A percentile compares a stretch with the other conserved stretches of the same genome.
Conservation (phyloP, 1,140 invertebrate genomes). For the Cheumatopsyche charites region DNA sequence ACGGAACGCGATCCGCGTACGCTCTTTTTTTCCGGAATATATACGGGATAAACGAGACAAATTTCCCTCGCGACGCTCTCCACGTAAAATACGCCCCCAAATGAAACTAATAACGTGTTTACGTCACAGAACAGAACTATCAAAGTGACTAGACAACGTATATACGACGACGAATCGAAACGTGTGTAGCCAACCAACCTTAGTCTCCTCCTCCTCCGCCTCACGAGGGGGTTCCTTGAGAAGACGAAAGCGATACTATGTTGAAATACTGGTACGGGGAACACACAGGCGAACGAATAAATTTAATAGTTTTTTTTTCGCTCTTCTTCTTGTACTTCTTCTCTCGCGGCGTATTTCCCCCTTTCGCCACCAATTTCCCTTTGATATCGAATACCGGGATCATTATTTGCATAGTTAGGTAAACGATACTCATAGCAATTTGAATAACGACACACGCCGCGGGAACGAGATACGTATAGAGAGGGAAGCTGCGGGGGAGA, state of each 20-base stretch:
- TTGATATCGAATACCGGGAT: constrained; percentile 48
- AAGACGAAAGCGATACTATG: constrained; percentile 28
- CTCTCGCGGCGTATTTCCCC: constrained; percentile 20
- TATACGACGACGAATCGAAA: background rate
- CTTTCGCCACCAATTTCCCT: constrained; percentile 47
- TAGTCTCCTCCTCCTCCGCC: no score
- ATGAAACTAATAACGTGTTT: constrained; percentile 45
- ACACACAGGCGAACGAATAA: constrained; percentile 38
- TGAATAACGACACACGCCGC: constrained; percentile 43
- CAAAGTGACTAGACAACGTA: constrained; percentile 40
- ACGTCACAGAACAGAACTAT: constrained; percentile 44
- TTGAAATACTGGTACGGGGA: background rate
- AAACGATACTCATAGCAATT: constrained; percentile 48
- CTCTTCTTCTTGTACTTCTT: constrained; percentile 24
- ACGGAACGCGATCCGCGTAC: constrained; percentile 8
- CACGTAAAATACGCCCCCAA: constrained; percentile 36
- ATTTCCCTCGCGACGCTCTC: constrained; percentile 28
- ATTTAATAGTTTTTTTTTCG: constrained; percentile 43
- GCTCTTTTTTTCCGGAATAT: constrained; percentile 2
- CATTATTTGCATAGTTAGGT: constrained; percentile 50
- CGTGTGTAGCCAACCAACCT: no score
- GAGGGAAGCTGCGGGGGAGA: background rate
- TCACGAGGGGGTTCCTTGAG: background rate
- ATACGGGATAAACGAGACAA: constrained; percentile 30
- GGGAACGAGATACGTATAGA: background rate